Evolutionary conservation across 2,113 vertebrate species (phyloP), one percentile per base, ranked within the genome.

Genomic region (Hippocampus abdominalis): DNA sequence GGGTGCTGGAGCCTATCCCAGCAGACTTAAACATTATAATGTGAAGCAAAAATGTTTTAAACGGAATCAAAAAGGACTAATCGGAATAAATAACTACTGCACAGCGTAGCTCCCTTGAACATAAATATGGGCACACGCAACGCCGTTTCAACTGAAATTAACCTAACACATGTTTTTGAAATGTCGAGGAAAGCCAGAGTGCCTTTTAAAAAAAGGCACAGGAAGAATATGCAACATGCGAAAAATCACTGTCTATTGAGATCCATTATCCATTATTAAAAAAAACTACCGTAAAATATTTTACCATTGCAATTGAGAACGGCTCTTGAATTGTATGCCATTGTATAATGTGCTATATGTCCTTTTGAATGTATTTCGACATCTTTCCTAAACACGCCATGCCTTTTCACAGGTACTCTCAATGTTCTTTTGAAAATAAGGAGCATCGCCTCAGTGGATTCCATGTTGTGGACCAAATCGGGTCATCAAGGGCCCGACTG

Each of bases 401-500:
- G 27, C 70, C 67, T 71, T 72, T 32, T 75, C 60, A 75, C 87
- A 99, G 97, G 97, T n/a, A 94, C 93, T 18, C 92, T 99, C 63
- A 98, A 96, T 76, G 92, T 98, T 20, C 88, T 96, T 8, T 90
- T 98, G 64, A 92, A 95, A 0, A 93, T 96, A 71, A 92, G 92
- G 79, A 94, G 93, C 85, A 95, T 94, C 46, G 92, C 94, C 53
- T 87, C 90, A 23, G 89, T 96, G 53, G 95, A 98, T 84, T 92
- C 91, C 0, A 88, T 94, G 12, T 91, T 93, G 29, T 98, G 96
- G 97, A 92, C 92, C 0, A 94, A 93, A 83, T 94, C 93, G 0
- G 96, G 95, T 44, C 93, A 96, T 81, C 93, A 94, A 63, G 95
- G 96, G 1, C 92, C 95, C 0, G 85, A 91, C 80, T 99, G 97